phyloP scores from a whole-genome alignment of 1,140 invertebrate species.

The Dendrolimus kikuchii region DNA sequence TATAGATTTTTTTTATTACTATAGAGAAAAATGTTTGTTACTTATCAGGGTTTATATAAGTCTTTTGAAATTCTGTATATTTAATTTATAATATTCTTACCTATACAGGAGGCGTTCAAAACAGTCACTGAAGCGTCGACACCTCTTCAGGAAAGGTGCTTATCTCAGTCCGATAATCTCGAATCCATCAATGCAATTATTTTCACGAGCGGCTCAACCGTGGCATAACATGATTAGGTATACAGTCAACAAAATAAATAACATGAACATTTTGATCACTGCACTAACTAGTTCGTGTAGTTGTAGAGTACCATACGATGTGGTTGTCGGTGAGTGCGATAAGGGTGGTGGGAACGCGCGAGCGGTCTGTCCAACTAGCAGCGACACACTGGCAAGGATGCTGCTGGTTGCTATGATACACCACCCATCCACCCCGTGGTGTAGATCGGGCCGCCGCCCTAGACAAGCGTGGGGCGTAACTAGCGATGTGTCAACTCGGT shows the following conservation, averaged over 20 bases:
- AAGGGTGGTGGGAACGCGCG: constrained; percentile 12
- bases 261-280: constrained; percentile 53
- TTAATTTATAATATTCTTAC: too few relatives aligned
- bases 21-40: too few relatives aligned
- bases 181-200: constrained; percentile 35
- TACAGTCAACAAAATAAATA: constrained; percentile 59
- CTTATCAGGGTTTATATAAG: too few relatives aligned
- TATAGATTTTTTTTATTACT: too few relatives aligned
- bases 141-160: constrained; percentile 14
- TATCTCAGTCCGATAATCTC: constrained; percentile 27
- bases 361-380: constrained; percentile 27
- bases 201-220: constrained; percentile 21
- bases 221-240: constrained; percentile 61
- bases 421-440: constrained; percentile 44
- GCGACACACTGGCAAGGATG: constrained; percentile 58
- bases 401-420: constrained; percentile 64
- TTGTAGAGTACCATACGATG: constrained; percentile 8
- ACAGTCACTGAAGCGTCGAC: constrained; percentile 10
- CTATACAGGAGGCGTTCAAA: constrained; percentile 1
- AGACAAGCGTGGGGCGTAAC: constrained; percentile 17
- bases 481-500: too few relatives aligned
- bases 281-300: constrained; percentile 8
- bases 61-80: too few relatives aligned
- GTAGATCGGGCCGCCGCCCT: constrained; percentile 60
- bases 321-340: constrained; percentile 14